phyloP scores from a whole-genome alignment of 2,113 vertebrate genomes.

The Microtus montanus region DNA sequence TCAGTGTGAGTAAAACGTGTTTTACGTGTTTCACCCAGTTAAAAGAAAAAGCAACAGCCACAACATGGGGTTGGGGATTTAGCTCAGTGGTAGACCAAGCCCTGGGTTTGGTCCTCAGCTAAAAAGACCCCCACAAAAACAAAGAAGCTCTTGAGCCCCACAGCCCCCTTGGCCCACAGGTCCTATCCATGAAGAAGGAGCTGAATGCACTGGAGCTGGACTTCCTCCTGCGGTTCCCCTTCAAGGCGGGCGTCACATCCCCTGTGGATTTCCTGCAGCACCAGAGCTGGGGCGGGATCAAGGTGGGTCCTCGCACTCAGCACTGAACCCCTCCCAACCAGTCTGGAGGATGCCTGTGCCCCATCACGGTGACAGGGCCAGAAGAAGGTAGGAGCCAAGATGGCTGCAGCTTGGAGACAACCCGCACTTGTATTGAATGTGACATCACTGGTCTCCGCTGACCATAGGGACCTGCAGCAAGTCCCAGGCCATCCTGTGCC shows the following conservation, averaged over 20 bases:
- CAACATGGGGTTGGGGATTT: too few species aligned
- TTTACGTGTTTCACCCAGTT: fast-evolving
- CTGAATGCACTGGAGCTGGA: slow-evolving; percentile 83
- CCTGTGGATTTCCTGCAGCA: slow-evolving; percentile 86
- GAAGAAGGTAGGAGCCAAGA: not conserved
- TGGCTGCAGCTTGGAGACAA: not conserved
- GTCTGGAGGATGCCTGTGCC: fast-evolving
- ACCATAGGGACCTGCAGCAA: too few species aligned
- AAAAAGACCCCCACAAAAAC: not conserved
- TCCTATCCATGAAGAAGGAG: slow-evolving; percentile 85
- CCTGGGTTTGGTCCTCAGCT: too few species aligned
- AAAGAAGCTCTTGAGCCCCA: too few species aligned
- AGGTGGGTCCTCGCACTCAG: slow-evolving; percentile 77
- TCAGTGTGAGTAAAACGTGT: fast-evolving
- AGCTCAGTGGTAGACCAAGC: too few species aligned
- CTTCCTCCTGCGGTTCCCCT: slow-evolving; percentile 86
- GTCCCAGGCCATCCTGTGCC: not conserved
- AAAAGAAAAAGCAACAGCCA: not conserved
- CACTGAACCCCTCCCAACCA: not conserved
- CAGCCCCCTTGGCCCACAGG: slow-evolving; percentile 49
- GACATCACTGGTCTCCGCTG: not conserved
- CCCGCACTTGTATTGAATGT: fast-evolving
- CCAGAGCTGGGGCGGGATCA: slow-evolving; percentile 86
- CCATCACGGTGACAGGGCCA: not conserved
- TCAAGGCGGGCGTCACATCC: slow-evolving; percentile 74